These are phyloP conservation scores for Melieria omissa DNA, from an alignment of 2,888 invertebrate genomes.

Conservation along the genomic window DNA sequence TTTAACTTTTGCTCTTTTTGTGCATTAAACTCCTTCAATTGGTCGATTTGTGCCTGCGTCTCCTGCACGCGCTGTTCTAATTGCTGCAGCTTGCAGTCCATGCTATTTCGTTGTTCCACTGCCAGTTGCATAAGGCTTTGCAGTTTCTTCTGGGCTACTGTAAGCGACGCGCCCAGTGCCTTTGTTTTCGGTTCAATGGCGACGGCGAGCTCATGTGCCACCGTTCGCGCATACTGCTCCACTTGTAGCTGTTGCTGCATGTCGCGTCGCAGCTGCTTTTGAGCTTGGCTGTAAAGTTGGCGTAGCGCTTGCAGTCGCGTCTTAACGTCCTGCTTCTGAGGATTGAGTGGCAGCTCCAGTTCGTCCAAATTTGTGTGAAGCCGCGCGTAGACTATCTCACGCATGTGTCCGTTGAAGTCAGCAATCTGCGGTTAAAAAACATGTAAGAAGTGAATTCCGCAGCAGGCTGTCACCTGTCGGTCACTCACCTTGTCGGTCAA, in stretches of 20 bases:
- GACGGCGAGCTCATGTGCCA: slow-evolving; percentile 29
- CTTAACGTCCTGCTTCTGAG: slow-evolving; percentile 40
- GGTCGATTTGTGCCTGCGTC: slow-evolving; percentile 28
- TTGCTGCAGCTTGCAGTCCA: slow-evolving; percentile 34
- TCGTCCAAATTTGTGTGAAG: slow-evolving; percentile 41
- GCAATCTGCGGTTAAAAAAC: slow-evolving; percentile 37
- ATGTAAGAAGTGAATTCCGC: too few species aligned
- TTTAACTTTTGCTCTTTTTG: slow-evolving; percentile 26
- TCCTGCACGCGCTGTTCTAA: slow-evolving; percentile 33
- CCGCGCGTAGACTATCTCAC: slow-evolving; percentile 49
- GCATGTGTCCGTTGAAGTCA: slow-evolving; percentile 50
- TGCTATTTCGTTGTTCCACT: slow-evolving; percentile 29
- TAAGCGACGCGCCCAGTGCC: slow-evolving; percentile 34
- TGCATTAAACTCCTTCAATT: slow-evolving; percentile 22
- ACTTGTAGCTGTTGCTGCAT: slow-evolving; percentile 26
- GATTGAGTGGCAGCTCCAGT: slow-evolving; percentile 48
- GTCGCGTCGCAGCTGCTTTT: slow-evolving; percentile 24
- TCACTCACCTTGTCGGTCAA: slow-evolving; percentile 46
- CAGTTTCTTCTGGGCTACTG: slow-evolving; percentile 32
- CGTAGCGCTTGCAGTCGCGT: slow-evolving; percentile 38
- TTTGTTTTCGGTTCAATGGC: slow-evolving; percentile 34
- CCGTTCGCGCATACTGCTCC: slow-evolving; percentile 29
- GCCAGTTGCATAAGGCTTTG: slow-evolving; percentile 35
- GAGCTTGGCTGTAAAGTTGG: slow-evolving; percentile 16
- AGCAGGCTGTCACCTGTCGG: slow-evolving; percentile 22